A percentile compares a stretch with the other conserved stretches of the same genome.
Conservation (phyloP, 2,797 vertebrate genomes). For the Denticeps clupeoides region DNA sequence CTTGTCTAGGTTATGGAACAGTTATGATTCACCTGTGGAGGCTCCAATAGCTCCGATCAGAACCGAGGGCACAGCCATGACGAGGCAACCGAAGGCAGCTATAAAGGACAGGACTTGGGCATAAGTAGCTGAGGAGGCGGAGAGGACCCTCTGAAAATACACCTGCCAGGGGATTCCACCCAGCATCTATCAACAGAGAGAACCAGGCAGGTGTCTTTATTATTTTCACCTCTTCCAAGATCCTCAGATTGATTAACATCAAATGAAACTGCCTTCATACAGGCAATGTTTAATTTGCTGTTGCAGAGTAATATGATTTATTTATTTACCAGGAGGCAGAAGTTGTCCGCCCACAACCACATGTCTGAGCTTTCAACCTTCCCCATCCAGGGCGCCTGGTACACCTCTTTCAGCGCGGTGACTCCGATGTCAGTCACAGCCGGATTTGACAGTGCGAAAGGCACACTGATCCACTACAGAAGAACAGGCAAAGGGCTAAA, state of each 20-base stretch:
- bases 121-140: slow-evolving; percentile 89
- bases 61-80: slow-evolving; percentile 89
- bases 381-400: slow-evolving; percentile 86
- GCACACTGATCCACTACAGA: slow-evolving; percentile 87
- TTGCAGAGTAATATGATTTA: no score
- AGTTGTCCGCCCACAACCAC: slow-evolving; percentile 88
- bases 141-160: slow-evolving; percentile 93
- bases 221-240: no score
- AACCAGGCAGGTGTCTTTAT: slow-evolving; percentile 25
- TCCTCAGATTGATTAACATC: no score
- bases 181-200: slow-evolving; percentile 66
- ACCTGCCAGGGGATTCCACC: slow-evolving; percentile 98
- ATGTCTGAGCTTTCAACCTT: slow-evolving; percentile 58
- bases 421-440: slow-evolving; percentile 84
- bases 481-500: background rate
- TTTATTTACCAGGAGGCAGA: slow-evolving; percentile 73
- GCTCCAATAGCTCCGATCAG: slow-evolving; percentile 92
- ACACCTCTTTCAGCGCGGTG: slow-evolving; percentile 71
- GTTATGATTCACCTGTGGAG: slow-evolving; percentile 75
- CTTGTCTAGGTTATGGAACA: no score
- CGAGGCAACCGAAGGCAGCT: slow-evolving; percentile 85
- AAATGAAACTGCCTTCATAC: no score
- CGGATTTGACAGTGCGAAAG: slow-evolving; percentile 81
- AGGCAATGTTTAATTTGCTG: no score
- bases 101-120: slow-evolving; percentile 91